Base-by-base conservation (phyloP, 2,888 invertebrate genomes). In the Andrena camellia region DNA sequence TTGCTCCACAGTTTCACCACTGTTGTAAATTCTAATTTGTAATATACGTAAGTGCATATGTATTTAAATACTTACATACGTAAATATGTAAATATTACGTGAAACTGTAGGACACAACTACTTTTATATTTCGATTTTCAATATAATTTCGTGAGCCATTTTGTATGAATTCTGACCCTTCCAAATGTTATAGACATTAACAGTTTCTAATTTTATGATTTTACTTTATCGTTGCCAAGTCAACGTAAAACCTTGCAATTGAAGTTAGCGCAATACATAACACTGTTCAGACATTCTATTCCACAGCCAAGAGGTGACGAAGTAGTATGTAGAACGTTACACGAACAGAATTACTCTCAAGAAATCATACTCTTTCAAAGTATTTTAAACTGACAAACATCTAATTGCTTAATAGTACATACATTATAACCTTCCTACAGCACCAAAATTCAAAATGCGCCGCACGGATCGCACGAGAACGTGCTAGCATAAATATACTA, bases 391-490 rank as follows among this genome's bases (percentile, higher is more conserved):
- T 17, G 42, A 13, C 42, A 17, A 17, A 42, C 42, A 17, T 17
- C 4, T 42, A 17, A 42, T 42, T 5, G 5, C 42, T 42, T 42
- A 62, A 57, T 50, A 50, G 52, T 57, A 29, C 23, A 6, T 50
- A 67, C 42, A 42, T 69, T 54, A 73, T 79, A 76, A 84, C 83
- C 83, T 76, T 42, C 1, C 42, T 5, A 17, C 42, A 42, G 6
- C n/a, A 68, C 81, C 17, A 13, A 31, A 42, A 29, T 23, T 5
- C 69, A 89, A 87, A 75, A 90, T 90, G 89, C 85, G 67, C 52
- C 78, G 70, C 33, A 85, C 82, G 42, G 69, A 78, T 52, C 78
- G 80, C 26, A 54, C 29, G 13, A 78, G 31, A 59, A 42, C 23
- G 72, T 81, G 71, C 67, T 85, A 88, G 75, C 71, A 66, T 33